Evolutionary conservation across 23 tunicate species (phyloP).

Genomic region (Ciona savignyi): DNA sequence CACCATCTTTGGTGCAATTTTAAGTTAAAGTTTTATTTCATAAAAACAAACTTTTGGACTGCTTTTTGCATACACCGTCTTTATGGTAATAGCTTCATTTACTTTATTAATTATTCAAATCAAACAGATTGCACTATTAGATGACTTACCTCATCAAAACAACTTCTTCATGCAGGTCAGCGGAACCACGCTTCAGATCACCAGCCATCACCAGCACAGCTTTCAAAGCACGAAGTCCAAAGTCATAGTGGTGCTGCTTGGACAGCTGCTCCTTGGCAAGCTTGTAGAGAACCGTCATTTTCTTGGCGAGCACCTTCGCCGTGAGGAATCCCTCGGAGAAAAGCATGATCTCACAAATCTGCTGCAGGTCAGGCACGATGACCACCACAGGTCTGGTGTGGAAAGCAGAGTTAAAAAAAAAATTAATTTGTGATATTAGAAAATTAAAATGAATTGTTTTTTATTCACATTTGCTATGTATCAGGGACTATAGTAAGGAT

Average conservation of each 20-base stretch:
- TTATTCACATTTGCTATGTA: no score
- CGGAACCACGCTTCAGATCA: slow-evolving; percentile 90
- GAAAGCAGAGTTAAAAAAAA: no score
- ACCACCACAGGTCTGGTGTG: slow-evolving; percentile 89
- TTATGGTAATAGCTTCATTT: no score
- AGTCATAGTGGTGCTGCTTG: slow-evolving; percentile 97
- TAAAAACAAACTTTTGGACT: no score
- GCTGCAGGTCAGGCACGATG: slow-evolving; percentile 98
- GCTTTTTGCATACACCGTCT: no score
- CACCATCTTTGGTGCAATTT: background rate
- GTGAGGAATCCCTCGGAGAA: slow-evolving; percentile 95
- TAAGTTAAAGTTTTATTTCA: background rate
- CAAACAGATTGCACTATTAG: background rate
- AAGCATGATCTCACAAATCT: slow-evolving; percentile 98
- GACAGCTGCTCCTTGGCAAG: slow-evolving; percentile 97
- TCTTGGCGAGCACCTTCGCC: slow-evolving; percentile 93
- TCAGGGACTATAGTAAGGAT: no score
- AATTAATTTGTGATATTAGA: background rate
- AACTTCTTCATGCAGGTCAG: slow-evolving; percentile 92
- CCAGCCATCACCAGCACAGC: slow-evolving; percentile 99
- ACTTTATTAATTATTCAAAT: no score
- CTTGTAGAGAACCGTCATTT: slow-evolving; percentile 97
- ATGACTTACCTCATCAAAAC: slow-evolving; percentile 83
- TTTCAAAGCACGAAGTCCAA: slow-evolving; percentile 95
- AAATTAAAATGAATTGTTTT: background rate